Base-by-base conservation (phyloP, 64 coral and sea anemone species). In the Pocillopora verrucosa region DNA sequence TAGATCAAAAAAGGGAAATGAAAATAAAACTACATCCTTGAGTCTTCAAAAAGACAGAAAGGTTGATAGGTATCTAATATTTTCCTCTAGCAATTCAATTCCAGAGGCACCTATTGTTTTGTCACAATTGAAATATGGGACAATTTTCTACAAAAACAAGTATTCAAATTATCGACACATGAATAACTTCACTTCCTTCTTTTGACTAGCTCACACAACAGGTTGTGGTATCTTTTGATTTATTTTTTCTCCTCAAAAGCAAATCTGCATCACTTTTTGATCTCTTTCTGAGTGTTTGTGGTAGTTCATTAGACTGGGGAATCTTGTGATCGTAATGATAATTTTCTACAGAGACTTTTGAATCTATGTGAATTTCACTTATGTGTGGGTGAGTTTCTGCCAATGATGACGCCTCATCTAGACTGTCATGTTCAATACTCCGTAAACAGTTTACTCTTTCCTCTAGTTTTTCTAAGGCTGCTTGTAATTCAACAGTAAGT, bases 381-480 rank as follows among this genome's bases (percentile, higher is more conserved):
- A 56, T 79, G 19, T 34, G 37, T 20, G 92, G 63, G 64, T 74
- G 34, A 15, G 80, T 82, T 20, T 74, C 36, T 22, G 56, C 37
- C 37, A 89, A 89, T n/a, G 87, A 81, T 1, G 87, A 80, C 14
- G 84, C 88, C 61, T 93, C 95, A 58, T 93, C 95, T 60, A 97
- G 75, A 60, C 95, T 97, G 68, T 97, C 95, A 37, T 84, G 76
- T 36, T 97, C 95, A 91, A 89, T 87, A 70, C 30, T 87, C 17
- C 87, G 83, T 74, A 90, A 72, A 58, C 30, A 76, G 58, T 91
- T 93, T 14, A 99, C 97, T 86, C 89, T 92, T 74, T 93, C 94
- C 64, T 95, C 97, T 36, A 99, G 82, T 68, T 95, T 93, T 93
- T 99, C 97, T 51, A 99, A 86, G 11, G 97, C 97, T 34, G 59